phyloP scores from a whole-genome alignment of 2,888 invertebrate genomes.

The Lumbricus terrestris region DNA sequence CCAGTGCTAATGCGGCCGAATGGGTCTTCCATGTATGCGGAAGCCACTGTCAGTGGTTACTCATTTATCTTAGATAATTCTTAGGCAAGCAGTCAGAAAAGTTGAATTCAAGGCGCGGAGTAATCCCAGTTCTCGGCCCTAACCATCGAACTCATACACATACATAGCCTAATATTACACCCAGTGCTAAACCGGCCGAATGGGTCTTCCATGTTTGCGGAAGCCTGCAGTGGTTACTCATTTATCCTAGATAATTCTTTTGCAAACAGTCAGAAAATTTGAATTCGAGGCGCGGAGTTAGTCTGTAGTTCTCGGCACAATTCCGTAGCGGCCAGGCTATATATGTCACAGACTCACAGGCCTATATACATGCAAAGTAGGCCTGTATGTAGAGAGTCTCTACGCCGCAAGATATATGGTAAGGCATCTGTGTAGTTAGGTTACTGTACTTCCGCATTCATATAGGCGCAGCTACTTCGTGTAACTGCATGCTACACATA shows the following conservation, averaged over 20 bases:
- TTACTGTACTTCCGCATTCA: conserved; percentile 3
- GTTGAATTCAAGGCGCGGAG: not conserved
- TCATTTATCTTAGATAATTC: not conserved
- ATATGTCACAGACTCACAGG: no score
- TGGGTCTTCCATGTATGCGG: not conserved
- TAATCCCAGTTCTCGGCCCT: not conserved
- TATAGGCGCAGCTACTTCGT: no score
- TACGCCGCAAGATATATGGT: no score
- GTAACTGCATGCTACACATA: not conserved
- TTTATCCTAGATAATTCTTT: not conserved
- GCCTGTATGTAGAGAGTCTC: no score
- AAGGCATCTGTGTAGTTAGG: not conserved
- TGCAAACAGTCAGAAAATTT: not conserved
- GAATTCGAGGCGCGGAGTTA: not conserved
- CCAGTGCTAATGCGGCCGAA: no score
- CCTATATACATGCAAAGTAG: no score
- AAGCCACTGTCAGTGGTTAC: not conserved
- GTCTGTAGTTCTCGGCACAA: no score
- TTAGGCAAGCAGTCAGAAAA: not conserved
- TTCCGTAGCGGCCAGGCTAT: not conserved
- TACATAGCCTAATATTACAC: no score
- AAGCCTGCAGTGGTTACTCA: not conserved
- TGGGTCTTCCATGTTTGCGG: not conserved
- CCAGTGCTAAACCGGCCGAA: no score
- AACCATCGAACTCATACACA: no score